These are phyloP conservation scores for Octopus bimaculoides DNA, from an alignment of 1,140 invertebrate species.

Conservation along the genomic window DNA sequence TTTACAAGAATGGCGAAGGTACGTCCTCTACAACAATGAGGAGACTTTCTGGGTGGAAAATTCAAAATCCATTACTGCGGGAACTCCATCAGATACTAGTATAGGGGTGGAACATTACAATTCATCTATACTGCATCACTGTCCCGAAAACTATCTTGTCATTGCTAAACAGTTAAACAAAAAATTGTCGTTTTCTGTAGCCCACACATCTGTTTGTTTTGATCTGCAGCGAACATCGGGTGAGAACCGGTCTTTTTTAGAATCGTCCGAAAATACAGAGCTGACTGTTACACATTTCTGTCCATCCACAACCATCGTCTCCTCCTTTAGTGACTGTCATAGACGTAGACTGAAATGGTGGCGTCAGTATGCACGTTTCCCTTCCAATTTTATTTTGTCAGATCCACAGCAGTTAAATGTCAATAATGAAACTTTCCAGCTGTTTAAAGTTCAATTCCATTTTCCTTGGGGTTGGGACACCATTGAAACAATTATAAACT, in stretches of 20 bases:
- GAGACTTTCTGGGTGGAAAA: background rate
- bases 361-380: background rate
- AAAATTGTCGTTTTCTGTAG: background rate
- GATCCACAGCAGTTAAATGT: background rate
- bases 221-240: background rate
- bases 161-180: background rate
- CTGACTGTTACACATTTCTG: background rate
- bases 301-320: background rate
- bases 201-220: background rate
- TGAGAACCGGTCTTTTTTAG: background rate
- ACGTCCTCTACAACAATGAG: background rate
- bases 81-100: background rate
- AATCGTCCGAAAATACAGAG: background rate
- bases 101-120: background rate
- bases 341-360: background rate
- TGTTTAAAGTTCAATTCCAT: background rate
- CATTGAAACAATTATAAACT: background rate
- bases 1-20: background rate
- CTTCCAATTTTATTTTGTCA: background rate
- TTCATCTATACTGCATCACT: background rate
- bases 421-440: background rate
- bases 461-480: background rate
- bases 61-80: background rate
- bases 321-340: background rate
- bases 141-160: background rate